Base-by-base conservation (phyloP, 2,888 invertebrate genomes). In the Girardia tigrina region DNA sequence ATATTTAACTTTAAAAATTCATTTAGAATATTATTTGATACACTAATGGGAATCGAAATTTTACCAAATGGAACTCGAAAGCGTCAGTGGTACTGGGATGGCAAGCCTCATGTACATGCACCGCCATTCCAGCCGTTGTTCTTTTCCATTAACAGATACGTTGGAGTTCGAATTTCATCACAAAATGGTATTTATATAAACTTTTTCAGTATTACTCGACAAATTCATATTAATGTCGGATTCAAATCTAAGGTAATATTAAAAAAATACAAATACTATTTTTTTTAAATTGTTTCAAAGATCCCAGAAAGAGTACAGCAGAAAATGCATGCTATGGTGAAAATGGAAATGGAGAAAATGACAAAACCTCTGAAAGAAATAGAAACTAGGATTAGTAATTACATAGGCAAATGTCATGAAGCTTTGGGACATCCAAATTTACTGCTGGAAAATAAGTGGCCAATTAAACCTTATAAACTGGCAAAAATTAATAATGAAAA, bases 81-180 rank as follows among this genome's bases (percentile, higher is more conserved):
- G 73, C 79, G 81, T n/a, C 79, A 79, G 28, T 84, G 83, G 84
- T 77, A 75, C 6, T 84, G 84, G 84, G 28, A 56, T 28, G 56
- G 42, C 0, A 70, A 73, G 14, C 56, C 72, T 16, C 78, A 78
- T 70, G 81, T 82, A 0, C 84, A 84, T 77, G 84, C 83, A 1
- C 84, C 84, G 6, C 84, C 84, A 0, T 82, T 83, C 77, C 84
- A 84, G 77, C 83, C 84, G 0, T 80, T 84, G 77, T 81, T 81
- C 71, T 79, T 84, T 73, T 80, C 80, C 0, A 76, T 83, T 23
- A 83, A 82, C 75, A 78, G 78, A 6, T 75, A 79, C 74, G 77
- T 82, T 1, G 81, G 81, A 0, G 77, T 84, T 6, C 78, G 82
- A n/a, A 78, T 84, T 29, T 80, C 81, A 79, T 79, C 79, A 23